Evolutionary conservation across 2,113 vertebrate species (phyloP).

Genomic region (Pleuronectes platessa): DNA sequence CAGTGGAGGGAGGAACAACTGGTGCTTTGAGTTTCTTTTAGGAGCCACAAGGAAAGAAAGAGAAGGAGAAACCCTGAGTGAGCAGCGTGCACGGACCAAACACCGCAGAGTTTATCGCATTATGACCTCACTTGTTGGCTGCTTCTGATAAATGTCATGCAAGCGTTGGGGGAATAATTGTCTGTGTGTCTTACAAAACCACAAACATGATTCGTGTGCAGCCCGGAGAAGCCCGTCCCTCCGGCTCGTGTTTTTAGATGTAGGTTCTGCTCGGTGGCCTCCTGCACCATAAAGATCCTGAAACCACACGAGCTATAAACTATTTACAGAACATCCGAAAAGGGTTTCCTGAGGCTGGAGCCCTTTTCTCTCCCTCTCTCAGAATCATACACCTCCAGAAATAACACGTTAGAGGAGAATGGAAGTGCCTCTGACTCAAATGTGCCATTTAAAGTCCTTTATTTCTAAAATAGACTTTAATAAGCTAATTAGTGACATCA

Average conservation of each 20-base stretch:
- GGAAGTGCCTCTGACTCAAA: neutral
- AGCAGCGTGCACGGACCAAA: neutral
- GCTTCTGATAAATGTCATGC: slow-evolving; percentile 45
- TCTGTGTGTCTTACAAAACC: slow-evolving; percentile 45
- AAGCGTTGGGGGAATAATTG: slow-evolving; percentile 27
- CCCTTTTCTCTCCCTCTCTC: slow-evolving; percentile 22
- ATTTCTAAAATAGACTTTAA: slow-evolving; percentile 21
- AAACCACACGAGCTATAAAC: slow-evolving; percentile 51
- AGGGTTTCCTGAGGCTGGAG: slow-evolving; percentile 46
- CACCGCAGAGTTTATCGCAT: slow-evolving; percentile 33
- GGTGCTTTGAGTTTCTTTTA: slow-evolving; percentile 5
- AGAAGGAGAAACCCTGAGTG: neutral
- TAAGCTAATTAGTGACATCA: slow-evolving; percentile 4
- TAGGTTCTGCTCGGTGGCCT: slow-evolving; percentile 50
- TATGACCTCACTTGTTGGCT: slow-evolving; percentile 33
- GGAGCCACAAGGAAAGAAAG: neutral
- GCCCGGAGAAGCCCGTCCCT: neutral
- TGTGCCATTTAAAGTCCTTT: slow-evolving; percentile 14
- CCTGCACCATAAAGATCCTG: slow-evolving; percentile 33
- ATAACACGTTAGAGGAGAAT: slow-evolving; percentile 31
- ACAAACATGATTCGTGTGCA: slow-evolving; percentile 26
- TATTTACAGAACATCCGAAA: slow-evolving; percentile 63
- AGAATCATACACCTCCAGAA: slow-evolving; percentile 47
- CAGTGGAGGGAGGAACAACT: slow-evolving; percentile 21
- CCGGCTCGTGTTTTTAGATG: slow-evolving; percentile 23